phyloP scores from a whole-genome alignment of 2,888 invertebrate genomes.

The Agapostemon virescens region DNA sequence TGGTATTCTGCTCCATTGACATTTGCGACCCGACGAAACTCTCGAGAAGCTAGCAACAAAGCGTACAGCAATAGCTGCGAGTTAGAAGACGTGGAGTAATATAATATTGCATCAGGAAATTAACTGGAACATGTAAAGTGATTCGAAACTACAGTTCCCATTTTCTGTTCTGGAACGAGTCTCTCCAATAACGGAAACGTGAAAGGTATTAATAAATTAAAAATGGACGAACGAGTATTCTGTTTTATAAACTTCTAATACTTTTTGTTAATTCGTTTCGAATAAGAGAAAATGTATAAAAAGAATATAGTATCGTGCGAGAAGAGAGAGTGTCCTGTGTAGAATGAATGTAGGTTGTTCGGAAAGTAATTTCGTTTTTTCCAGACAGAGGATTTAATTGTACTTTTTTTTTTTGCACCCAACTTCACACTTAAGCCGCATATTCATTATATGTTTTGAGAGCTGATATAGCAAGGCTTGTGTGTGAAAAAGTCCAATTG shows the following conservation, averaged over 20 bases:
- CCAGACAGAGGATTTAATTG: too few species aligned
- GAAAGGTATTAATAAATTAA: neutral
- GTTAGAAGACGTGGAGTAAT: constrained; percentile 35
- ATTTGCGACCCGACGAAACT: constrained; percentile 59
- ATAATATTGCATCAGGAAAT: constrained; percentile 11
- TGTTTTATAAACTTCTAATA: neutral
- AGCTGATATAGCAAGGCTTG: too few species aligned
- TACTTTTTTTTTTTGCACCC: too few species aligned
- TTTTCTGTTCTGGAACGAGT: neutral
- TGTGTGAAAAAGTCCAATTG: too few species aligned
- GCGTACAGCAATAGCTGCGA: constrained; percentile 36
- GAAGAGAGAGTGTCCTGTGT: too few species aligned
- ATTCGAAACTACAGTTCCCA: constrained; percentile 19
- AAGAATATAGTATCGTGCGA: too few species aligned
- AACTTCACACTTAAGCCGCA: too few species aligned
- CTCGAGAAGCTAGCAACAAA: constrained; percentile 48
- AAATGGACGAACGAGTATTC: neutral
- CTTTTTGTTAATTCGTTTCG: too few species aligned
- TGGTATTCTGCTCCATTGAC: constrained; percentile 66
- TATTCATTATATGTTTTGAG: too few species aligned
- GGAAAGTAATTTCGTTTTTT: too few species aligned
- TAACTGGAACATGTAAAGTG: constrained; percentile 25
- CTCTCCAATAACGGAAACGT: neutral
- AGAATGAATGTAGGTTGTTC: too few species aligned
- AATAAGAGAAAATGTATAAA: too few species aligned